Conservation (phyloP, 1,140 invertebrate species). For the Nephila pilipes region DNA sequence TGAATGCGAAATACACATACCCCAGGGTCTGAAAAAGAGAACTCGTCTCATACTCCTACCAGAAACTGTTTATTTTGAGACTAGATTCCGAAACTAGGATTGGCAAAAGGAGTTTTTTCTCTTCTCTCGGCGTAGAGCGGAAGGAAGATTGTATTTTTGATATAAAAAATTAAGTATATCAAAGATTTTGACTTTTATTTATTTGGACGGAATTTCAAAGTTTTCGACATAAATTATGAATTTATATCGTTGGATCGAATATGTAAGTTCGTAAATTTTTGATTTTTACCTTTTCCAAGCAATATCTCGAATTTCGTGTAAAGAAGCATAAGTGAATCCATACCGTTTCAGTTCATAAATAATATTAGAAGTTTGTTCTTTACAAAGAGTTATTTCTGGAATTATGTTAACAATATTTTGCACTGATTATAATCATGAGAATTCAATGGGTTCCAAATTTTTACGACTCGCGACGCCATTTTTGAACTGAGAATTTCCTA, state of each 20-base stretch:
- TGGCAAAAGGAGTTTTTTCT: neutral
- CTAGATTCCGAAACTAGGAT: neutral
- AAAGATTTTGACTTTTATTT: neutral
- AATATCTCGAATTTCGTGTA: neutral
- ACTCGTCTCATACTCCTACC: conserved; percentile 16
- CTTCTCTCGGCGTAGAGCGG: neutral
- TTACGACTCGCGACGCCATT: no score
- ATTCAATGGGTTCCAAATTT: no score
- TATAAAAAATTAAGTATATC: neutral
- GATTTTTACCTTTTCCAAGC: neutral
- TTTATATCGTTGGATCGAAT: neutral
- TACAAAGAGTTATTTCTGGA: no score
- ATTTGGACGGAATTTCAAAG: neutral
- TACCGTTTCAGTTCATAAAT: no score
- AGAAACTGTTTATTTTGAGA: conserved; percentile 30
- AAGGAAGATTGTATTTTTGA: neutral
- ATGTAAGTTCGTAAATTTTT: neutral
- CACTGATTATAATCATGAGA: no score
- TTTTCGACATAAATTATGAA: neutral
- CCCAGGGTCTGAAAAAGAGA: neutral
- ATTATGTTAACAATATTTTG: no score
- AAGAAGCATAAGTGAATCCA: no score
- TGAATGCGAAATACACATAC: conserved; percentile 9
- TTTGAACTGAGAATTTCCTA: no score
- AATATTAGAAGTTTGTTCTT: no score